Percentiles rank a stretch among this genome's conserved stretches.
These are phyloP conservation scores for Myripristis murdjan DNA, from an alignment of 2,797 vertebrate species.

Conservation along the genomic window DNA sequence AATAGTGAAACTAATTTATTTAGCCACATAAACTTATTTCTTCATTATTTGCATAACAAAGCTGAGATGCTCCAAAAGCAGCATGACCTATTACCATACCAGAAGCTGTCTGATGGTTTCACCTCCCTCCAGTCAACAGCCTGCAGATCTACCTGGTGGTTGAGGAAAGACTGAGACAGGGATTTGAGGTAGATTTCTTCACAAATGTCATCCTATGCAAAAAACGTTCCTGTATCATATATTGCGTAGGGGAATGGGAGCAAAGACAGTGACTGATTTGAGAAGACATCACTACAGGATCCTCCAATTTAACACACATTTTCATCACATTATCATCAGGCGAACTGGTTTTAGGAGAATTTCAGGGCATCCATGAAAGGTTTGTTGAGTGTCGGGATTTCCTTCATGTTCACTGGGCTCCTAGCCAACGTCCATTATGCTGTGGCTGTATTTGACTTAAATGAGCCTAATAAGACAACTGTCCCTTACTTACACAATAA, in stretches of 20 bases:
- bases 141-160: slow-evolving; percentile 94
- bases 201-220: slow-evolving; percentile 22
- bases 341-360: background rate
- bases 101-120: slow-evolving; percentile 99
- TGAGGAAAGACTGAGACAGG: slow-evolving; percentile 29
- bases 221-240: slow-evolving; percentile 20
- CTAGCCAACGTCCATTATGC: slow-evolving; percentile 97
- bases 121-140: slow-evolving; percentile 96
- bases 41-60: too few relatives aligned
- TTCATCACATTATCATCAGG: background rate
- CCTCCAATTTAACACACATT: slow-evolving; percentile 8
- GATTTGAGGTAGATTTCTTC: slow-evolving; percentile 10
- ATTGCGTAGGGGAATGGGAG: slow-evolving; percentile 42
- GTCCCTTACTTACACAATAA: too few relatives aligned
- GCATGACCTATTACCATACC: slow-evolving; percentile 77
- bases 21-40: background rate
- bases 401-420: slow-evolving; percentile 98
- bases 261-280: slow-evolving; percentile 51
- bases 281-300: slow-evolving; percentile 47
- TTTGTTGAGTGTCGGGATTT: slow-evolving; percentile 73
- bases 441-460: slow-evolving; percentile 92
- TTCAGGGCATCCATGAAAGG: slow-evolving; percentile 39
- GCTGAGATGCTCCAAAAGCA: background rate
- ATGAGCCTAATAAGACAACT: background rate
- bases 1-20: too few relatives aligned